Base-by-base conservation (phyloP, 1,140 invertebrate species). In the Scaptomyza pallida region DNA sequence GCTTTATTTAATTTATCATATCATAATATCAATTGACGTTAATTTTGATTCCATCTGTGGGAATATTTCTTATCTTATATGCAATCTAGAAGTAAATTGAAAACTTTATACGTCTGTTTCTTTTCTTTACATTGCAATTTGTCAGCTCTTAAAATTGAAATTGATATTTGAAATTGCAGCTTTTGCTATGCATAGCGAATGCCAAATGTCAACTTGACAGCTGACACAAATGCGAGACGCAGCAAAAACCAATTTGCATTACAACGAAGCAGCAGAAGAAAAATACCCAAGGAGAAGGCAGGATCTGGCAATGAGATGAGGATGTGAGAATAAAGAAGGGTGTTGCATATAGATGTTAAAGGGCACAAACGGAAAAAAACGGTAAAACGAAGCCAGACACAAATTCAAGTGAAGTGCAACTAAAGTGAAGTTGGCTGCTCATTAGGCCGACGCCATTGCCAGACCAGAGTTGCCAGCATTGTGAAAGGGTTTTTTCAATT, bases 71-170 rank as follows among this genome's bases (percentile, higher is more conserved):
- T n/a, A n/a, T n/a, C n/a, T n/a, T n/a, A n/a, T n/a, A n/a, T n/a
- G n/a, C n/a, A n/a, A n/a, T n/a, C n/a, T n/a, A n/a, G n/a, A n/a
- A n/a, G n/a, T n/a, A n/a, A n/a, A n/a, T n/a, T n/a, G n/a, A n/a
- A n/a, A n/a, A n/a, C n/a, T n/a, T n/a, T n/a, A n/a, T n/a, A n/a
- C n/a, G n/a, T 13, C 30, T 52, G 61, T 19, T 23, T 33, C 26
- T n/a, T 13, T 26, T 19, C 33, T 64, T 70, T 70, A 64, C 43
- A 40, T 50, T 70, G 60, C 67, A 64, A 70, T 70, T 70, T 70
- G 67, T 70, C 60, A 71, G 68, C 52, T 65, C 40, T 64, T 57
- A 57, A 71, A 71, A 71, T 23, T 52, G 62, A 72, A 69, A 72
- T 71, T 74, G 59, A 75, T 71, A 75, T 71, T 59, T 72, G 72